Evolutionary conservation across 64 coral and sea anemone genomes (phyloP).

Genomic region (Anthopleura sola): DNA sequence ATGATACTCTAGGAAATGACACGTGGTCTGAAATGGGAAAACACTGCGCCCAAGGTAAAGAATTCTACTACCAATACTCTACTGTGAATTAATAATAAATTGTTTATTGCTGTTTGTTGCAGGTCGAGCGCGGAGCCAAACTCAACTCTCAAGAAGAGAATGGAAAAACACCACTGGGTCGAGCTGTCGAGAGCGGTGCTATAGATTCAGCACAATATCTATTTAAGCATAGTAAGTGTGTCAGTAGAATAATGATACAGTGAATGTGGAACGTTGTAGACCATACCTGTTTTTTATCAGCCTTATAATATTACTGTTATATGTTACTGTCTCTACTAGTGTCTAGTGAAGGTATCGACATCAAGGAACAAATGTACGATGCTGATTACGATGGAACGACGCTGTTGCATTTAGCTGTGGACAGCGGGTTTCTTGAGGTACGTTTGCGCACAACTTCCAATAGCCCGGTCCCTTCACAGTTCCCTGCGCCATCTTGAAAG

Average conservation of each 20-base stretch:
- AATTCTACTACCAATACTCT: too few species aligned
- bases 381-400: conserved; percentile 70
- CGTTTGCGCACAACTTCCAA: background rate
- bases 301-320: too few species aligned
- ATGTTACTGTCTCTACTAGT: conserved; percentile 3
- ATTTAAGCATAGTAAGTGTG: background rate
- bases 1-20: too few species aligned
- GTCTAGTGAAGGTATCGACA: background rate
- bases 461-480: too few species aligned
- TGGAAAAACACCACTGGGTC: conserved; percentile 4
- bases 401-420: conserved; percentile 65
- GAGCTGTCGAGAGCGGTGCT: conserved; percentile 17
- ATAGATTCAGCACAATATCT: background rate
- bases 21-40: too few species aligned
- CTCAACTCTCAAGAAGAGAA: conserved; percentile 1
- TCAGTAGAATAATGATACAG: too few species aligned
- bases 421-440: conserved; percentile 66
- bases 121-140: background rate
- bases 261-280: too few species aligned
- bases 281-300: too few species aligned
- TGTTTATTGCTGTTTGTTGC: background rate
- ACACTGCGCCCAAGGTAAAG: too few species aligned
- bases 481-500: too few species aligned
- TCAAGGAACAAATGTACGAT: conserved; percentile 46
- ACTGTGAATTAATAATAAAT: too few species aligned